These are phyloP conservation scores for Lagopus leucura DNA, from an alignment of 2,113 vertebrate species.

Conservation along the genomic window DNA sequence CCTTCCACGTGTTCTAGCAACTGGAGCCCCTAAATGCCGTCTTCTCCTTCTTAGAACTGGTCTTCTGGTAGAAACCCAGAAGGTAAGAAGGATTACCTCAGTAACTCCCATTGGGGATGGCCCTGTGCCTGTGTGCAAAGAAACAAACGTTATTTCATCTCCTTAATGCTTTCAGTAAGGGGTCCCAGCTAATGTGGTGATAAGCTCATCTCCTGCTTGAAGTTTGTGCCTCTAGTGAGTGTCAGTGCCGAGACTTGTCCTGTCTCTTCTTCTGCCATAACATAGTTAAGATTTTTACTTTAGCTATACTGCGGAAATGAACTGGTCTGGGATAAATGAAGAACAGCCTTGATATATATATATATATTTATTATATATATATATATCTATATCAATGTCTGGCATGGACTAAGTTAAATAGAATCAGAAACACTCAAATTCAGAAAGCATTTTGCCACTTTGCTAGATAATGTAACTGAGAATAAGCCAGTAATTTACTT, in stretches of 20 bases:
- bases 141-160: neutral
- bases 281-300: neutral
- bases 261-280: neutral
- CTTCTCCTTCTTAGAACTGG: neutral
- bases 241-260: neutral
- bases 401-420: neutral
- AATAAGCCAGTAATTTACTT: neutral
- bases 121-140: neutral
- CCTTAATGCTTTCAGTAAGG: neutral
- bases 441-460: neutral
- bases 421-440: neutral
- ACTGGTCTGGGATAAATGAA: neutral
- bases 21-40: neutral
- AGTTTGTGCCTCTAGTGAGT: neutral
- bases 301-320: neutral
- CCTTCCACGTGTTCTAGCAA: neutral
- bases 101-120: neutral
- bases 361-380: no score
- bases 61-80: neutral
- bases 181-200: neutral
- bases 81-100: neutral
- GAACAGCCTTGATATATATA: neutral
- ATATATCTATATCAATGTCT: neutral
- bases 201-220: neutral
- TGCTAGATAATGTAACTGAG: neutral